Evolutionary conservation across 2,113 vertebrate genomes (phyloP).

Genomic region (Podilymbus podiceps): DNA sequence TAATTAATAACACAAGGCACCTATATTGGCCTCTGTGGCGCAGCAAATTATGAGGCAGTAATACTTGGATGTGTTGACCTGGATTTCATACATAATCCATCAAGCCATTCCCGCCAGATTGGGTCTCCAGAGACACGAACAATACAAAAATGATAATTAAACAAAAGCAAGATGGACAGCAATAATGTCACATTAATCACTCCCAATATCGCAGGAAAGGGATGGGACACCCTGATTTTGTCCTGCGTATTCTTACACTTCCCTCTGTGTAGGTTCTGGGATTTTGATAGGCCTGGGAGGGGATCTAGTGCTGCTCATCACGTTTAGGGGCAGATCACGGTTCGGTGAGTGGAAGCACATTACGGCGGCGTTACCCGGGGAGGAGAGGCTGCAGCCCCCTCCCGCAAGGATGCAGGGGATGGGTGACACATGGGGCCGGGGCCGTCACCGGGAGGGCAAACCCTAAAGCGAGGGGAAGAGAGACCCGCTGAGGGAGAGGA

Average conservation of each 20-base stretch:
- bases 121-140: background rate
- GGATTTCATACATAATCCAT: conserved; percentile 55
- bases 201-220: background rate
- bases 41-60: conserved; percentile 57
- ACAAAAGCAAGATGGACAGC: conserved; percentile 26
- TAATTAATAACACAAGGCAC: conserved; percentile 64
- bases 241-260: accelerated
- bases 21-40: conserved; percentile 49
- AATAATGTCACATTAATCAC: background rate
- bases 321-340: background rate
- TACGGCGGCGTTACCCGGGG: background rate
- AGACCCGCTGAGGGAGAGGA: background rate
- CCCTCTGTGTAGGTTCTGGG: background rate
- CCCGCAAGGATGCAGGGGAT: background rate
- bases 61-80: conserved; percentile 29
- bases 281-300: background rate
- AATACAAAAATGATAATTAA: background rate
- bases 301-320: background rate
- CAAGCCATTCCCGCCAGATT: background rate
- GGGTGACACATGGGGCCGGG: background rate
- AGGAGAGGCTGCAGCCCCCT: background rate
- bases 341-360: background rate
- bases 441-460: accelerated
- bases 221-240: background rate
- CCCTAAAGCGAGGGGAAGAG: background rate